phyloP scores from a whole-genome alignment of 2,113 vertebrate species.

The Scomber colias region DNA sequence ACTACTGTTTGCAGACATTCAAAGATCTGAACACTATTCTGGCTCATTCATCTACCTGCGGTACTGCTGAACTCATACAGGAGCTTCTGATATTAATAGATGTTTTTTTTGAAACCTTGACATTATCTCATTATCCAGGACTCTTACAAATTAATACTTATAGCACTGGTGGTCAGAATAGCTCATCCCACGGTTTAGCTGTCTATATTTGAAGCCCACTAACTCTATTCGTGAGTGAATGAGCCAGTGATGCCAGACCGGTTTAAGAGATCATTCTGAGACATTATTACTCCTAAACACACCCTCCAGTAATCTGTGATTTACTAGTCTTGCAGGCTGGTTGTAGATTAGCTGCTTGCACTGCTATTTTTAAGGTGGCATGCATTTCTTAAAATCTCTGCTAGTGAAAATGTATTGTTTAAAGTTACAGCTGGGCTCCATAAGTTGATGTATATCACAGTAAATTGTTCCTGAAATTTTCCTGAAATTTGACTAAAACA shows the following conservation, averaged over 20 bases:
- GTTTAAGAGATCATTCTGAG: slow-evolving; percentile 69
- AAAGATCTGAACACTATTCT: background rate
- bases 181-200: slow-evolving; percentile 38
- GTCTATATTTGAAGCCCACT: slow-evolving; percentile 44
- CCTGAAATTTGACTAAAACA: too few relatives aligned
- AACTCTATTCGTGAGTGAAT: slow-evolving; percentile 21
- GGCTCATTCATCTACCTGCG: background rate
- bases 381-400: slow-evolving; percentile 13
- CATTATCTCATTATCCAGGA: slow-evolving; percentile 36
- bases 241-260: slow-evolving; percentile 36
- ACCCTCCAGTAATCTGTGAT: slow-evolving; percentile 64
- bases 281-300: slow-evolving; percentile 50
- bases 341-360: slow-evolving; percentile 45
- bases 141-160: slow-evolving; percentile 21
- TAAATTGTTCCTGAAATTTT: too few relatives aligned
- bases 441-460: too few relatives aligned
- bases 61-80: background rate
- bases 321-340: slow-evolving; percentile 36
- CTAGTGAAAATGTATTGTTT: background rate
- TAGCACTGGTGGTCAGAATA: slow-evolving; percentile 33
- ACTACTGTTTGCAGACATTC: background rate
- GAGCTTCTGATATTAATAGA: slow-evolving; percentile 19
- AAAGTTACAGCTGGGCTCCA: background rate
- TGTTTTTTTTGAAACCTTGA: slow-evolving; percentile 6
- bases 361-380: too few relatives aligned